Evolutionary conservation across 2,888 invertebrate species (phyloP).

Genomic region (Oegoconia quadripuncta): DNA sequence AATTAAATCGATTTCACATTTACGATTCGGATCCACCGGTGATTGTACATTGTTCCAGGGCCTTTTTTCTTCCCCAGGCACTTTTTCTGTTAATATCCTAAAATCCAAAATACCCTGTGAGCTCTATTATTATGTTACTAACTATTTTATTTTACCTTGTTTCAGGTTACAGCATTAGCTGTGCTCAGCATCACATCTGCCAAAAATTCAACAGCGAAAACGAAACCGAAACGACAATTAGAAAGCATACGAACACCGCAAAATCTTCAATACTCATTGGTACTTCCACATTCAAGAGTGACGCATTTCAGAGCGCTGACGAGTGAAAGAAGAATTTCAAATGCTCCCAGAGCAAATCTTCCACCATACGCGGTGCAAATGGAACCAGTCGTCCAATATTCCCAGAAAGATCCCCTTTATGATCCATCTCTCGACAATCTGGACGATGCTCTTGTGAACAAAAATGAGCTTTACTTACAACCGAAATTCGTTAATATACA

Average conservation of each 20-base stretch:
- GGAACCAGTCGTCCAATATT: conserved; percentile 89
- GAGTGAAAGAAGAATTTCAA: conserved; percentile 76
- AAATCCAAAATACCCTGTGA: neutral
- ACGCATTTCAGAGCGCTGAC: conserved; percentile 73
- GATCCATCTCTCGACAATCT: conserved; percentile 77
- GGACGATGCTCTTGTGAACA: conserved; percentile 59
- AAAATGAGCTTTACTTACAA: conserved; percentile 71
- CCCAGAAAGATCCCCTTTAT: conserved; percentile 88
- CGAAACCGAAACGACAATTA: conserved; percentile 76
- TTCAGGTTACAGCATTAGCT: conserved; percentile 79
- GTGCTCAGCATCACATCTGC: conserved; percentile 73
- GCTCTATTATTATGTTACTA: neutral
- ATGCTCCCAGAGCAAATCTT: conserved; percentile 66
- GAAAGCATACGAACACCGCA: conserved; percentile 77
- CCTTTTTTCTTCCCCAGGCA: too few relatives aligned
- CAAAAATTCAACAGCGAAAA: conserved; percentile 66
- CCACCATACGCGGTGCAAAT: conserved; percentile 89
- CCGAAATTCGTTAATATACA: conserved; percentile 65
- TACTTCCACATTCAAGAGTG: conserved; percentile 78
- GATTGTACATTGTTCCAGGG: too few relatives aligned
- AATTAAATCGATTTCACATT: neutral
- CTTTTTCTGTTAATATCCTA: neutral
- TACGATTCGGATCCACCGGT: too few relatives aligned
- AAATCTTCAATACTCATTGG: conserved; percentile 79
- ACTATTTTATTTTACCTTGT: conserved; percentile 35